These are phyloP conservation scores for Cacatua alba DNA, from an alignment of 2,113 vertebrate species.

Conservation along the genomic window DNA sequence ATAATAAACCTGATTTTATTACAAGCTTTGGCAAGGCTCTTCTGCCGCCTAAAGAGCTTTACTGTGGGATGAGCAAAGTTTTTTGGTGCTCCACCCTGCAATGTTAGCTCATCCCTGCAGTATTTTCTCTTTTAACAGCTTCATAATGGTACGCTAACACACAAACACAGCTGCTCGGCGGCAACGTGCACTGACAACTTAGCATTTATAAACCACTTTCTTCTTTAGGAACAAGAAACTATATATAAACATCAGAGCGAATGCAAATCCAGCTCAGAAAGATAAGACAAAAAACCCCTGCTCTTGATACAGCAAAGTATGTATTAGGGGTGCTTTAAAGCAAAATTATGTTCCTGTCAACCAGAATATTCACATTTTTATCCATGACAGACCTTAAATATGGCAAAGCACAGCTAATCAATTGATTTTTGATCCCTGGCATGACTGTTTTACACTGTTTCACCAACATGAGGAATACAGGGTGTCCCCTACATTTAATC, in stretches of 20 bases:
- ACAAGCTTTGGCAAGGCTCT: constrained; percentile 36
- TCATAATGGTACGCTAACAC: not conserved
- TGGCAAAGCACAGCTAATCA: not conserved
- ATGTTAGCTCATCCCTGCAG: not conserved
- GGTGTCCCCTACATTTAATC: not conserved
- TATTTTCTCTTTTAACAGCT: constrained; percentile 26
- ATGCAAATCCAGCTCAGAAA: not conserved
- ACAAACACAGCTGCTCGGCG: constrained; percentile 37
- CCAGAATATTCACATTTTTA: not conserved
- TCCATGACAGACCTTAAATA: not conserved
- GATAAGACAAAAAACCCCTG: not conserved
- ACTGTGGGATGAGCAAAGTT: not conserved
- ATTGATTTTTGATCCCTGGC: not conserved
- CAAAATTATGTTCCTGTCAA: not conserved
- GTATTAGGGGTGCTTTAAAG: not conserved
- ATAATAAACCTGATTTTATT: constrained; percentile 30
- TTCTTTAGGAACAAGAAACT: not conserved
- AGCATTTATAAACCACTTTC: not conserved
- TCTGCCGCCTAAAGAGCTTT: constrained; percentile 25
- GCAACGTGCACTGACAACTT: not conserved
- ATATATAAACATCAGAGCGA: not conserved
- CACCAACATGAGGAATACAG: accelerated
- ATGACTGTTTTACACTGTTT: not conserved
- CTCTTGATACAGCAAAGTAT: not conserved
- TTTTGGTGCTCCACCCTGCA: constrained; percentile 38